Conservation (phyloP, 2,888 invertebrate genomes). For the Agrotis clavis region DNA sequence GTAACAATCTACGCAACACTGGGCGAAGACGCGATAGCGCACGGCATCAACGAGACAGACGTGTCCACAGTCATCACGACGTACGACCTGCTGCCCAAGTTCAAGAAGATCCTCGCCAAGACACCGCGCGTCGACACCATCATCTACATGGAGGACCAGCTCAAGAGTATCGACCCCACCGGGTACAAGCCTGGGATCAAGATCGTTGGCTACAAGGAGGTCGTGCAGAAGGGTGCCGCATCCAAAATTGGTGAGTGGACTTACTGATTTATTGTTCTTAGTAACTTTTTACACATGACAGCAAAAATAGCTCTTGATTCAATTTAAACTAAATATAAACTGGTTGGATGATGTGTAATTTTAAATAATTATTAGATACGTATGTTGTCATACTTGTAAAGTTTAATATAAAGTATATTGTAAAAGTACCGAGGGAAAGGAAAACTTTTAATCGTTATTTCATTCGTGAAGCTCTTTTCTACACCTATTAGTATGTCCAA, state of each 20-base stretch:
- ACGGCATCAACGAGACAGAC: slow-evolving; percentile 99
- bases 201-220: slow-evolving; percentile 94
- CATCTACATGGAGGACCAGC: slow-evolving; percentile 97
- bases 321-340: too few species aligned
- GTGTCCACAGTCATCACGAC: slow-evolving; percentile 98
- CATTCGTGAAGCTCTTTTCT: too few species aligned
- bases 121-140: slow-evolving; percentile 95
- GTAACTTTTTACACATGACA: not conserved
- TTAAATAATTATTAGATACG: too few species aligned
- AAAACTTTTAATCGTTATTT: too few species aligned
- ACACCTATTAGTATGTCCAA: not conserved
- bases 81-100: slow-evolving; percentile 97
- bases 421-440: too few species aligned
- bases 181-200: slow-evolving; percentile 94
- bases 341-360: too few species aligned
- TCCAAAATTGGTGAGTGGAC: slow-evolving; percentile 82
- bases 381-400: too few species aligned
- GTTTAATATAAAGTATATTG: too few species aligned
- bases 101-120: slow-evolving; percentile 94
- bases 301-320: too few species aligned
- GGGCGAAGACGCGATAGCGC: slow-evolving; percentile 98
- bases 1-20: slow-evolving; percentile 99
- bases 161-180: slow-evolving; percentile 93
- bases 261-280: not conserved
- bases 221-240: slow-evolving; percentile 78